phyloP scores from a whole-genome alignment of 2,113 vertebrate species.

The Daboia siamensis region DNA sequence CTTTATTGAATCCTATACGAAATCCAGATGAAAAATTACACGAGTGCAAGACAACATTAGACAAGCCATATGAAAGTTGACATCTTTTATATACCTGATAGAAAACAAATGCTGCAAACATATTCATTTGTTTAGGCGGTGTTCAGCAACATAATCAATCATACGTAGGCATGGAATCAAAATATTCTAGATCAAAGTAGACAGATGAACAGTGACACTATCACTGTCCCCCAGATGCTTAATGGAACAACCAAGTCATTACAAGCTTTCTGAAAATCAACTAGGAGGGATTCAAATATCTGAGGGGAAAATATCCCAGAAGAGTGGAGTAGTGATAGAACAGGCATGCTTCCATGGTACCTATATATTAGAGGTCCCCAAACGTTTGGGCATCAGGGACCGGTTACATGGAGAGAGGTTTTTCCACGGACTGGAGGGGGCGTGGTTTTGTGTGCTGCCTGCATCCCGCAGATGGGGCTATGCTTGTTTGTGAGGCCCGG shows the following conservation, averaged over 20 bases:
- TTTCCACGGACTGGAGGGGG: no score
- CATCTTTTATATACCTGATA: not conserved
- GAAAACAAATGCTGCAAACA: not conserved
- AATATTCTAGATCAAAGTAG: not conserved
- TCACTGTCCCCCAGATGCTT: not conserved
- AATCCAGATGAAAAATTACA: not conserved
- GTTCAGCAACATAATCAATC: not conserved
- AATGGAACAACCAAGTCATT: not conserved
- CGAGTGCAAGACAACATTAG: not conserved
- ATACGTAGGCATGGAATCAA: not conserved
- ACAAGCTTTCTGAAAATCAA: not conserved
- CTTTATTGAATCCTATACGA: not conserved
- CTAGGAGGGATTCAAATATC: not conserved
- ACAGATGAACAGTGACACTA: not conserved
- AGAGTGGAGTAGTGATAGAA: not conserved
- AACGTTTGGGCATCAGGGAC: no score
- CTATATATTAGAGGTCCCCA: not conserved
- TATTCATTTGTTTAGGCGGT: not conserved
- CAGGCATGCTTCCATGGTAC: not conserved
- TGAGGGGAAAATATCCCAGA: not conserved
- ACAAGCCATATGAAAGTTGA: not conserved
- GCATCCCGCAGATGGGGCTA: no score
- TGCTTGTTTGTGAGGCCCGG: no score
- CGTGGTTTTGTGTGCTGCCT: no score
- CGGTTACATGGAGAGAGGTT: no score